A percentile compares a stretch with the other conserved stretches of the same genome.
phyloP scores from a whole-genome alignment of 2,113 vertebrate species.

The Asarcornis scutulata region DNA sequence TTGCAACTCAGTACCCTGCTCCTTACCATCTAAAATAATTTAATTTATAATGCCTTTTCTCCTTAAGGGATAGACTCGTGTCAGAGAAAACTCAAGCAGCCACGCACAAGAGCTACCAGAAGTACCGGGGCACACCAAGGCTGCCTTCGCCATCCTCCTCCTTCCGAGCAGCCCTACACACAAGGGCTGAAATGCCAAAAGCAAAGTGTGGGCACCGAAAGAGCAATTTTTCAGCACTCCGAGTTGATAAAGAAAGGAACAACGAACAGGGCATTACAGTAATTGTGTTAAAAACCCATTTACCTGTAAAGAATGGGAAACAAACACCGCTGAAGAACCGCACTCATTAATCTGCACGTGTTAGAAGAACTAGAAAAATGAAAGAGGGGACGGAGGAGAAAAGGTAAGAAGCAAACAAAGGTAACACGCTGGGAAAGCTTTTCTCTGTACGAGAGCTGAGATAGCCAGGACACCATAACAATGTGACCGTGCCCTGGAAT shows the following conservation, averaged over 20 bases:
- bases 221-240: neutral
- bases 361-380: neutral
- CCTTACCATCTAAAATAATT: neutral
- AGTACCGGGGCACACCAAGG: neutral
- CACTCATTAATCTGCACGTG: neutral
- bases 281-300: slow-evolving; percentile 13
- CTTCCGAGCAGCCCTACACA: neutral
- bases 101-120: neutral
- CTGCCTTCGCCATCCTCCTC: neutral
- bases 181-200: neutral
- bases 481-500: neutral
- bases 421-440: neutral
- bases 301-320: neutral
- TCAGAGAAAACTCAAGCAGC: neutral
- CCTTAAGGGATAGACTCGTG: neutral
- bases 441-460: neutral
- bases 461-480: neutral
- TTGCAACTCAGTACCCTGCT: neutral
- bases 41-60: neutral
- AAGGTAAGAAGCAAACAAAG: neutral
- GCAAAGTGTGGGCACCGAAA: neutral
- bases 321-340: neutral
- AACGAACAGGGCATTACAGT: neutral
- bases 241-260: neutral
- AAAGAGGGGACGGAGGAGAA: neutral